Base-by-base conservation (phyloP, 2,113 vertebrate species). In the human region DNA sequence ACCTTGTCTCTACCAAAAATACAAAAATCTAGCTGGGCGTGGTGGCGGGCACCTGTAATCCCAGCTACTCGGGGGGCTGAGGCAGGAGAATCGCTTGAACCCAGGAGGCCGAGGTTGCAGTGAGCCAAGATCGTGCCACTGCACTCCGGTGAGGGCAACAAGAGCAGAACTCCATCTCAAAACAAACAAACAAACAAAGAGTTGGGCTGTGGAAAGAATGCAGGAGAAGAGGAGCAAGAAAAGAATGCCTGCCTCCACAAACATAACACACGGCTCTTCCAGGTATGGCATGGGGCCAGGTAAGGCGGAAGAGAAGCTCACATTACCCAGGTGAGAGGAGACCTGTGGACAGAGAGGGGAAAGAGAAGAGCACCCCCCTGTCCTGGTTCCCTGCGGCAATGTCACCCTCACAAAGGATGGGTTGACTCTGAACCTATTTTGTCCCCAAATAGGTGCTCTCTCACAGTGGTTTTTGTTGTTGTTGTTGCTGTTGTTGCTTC, bases 361-460 rank as follows among this genome's bases (percentile, higher is more conserved):
- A 38, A 30, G n/a, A 79, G 20, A 32, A 25, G 4, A 79, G 22
- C 50, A 6, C n/a, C 40, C 8, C 40, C 3, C 40, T 40, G 1
- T 59, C 70, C 64, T 2, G 4, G 55, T 16, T 14, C 50, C 38
- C 50, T 6, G 20, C 2, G 2, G 30, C 16, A 17, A 18, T 0
- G 2, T 35, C 5, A 9, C 8, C 8, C 8, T 20, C 23, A 30
- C 8, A 18, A 13, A 17, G 45, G 70, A 5, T 10, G 8, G 18
- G 22, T 32, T 38, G n/a, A 16, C 30, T 27, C 3, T 25, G 16
- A 73, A 0, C 8, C 17, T 23, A 7, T 1, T 70, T 72, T 61
- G n/a, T 79, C n/a, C 30, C 12, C 27, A n/a, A 50, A 50, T 66
- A 55, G 76, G 16, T 40, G 18, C 38, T 32, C 22, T 66, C 35